Base-by-base conservation (phyloP, 2,888 invertebrate genomes). In the Aphodius sticticus region DNA sequence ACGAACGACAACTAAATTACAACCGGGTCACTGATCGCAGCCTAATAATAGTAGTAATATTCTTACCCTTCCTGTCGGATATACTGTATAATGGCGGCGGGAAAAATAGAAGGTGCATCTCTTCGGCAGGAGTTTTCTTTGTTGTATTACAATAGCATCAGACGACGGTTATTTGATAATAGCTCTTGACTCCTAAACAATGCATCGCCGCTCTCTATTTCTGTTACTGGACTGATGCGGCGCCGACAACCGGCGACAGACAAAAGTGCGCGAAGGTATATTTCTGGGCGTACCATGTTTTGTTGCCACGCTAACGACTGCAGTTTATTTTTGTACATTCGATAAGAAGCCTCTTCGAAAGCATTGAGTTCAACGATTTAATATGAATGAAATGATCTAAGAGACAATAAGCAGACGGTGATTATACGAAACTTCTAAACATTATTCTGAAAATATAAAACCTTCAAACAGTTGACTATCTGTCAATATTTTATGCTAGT, bases 111-210 rank as follows among this genome's bases (percentile, higher is more conserved):
- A 53, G 53, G 12, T 53, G 53, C 53, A 53, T 53, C 53, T 53
- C 53, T 53, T 53, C 53, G 12, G 53, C 53, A 12, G 53, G 7
- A 53, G 53, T 53, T 53, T 53, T 53, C 53, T 53, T 53, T 53
- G 53, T 53, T 12, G 53, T 7, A 53, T 53, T 12, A 53, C 53
- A 53, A 53, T 53, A 12, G 53, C 53, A 53, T 53, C 53, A 12
- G 53, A 36, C 74, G 74, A 74, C 74, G 74, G 36, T 37, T 35
- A 74, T 74, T 74, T 74, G 74, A 74, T 74, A 74, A 74, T 74
- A 36, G 74, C 74, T 74, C 74, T 74, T 74, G 74, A 74, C 74
- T 74, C 74, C 74, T 74, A 74, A 74, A 74, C 74, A 74, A 74
- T 71, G 74, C 74, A 37, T 26, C 74, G 35, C 16, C 72, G 72